Base-by-base conservation (phyloP, 2,113 vertebrate species). In the Seriola rivoliana region DNA sequence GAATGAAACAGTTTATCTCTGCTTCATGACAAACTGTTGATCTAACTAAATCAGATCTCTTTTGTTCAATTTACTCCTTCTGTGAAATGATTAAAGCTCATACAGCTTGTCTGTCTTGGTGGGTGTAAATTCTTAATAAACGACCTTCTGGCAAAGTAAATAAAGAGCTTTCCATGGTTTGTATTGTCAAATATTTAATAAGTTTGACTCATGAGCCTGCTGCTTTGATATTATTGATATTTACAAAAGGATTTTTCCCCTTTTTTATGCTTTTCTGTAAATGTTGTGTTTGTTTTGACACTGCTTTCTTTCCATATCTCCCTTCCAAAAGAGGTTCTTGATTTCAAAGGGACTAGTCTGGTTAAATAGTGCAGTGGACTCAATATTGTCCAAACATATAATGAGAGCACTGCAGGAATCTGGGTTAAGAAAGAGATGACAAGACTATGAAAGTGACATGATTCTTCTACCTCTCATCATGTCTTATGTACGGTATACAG, bases 311-410 rank as follows among this genome's bases (percentile, higher is more conserved):
- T 44, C 17, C 32, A 52, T 8, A 44, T 12, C 29, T 29, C 7
- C 23, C 11, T n/a, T 58, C 11, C 2, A 65, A 29, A 72, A 70
- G 38, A 48, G 1, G 0, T 67, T 85, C 14, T 57, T 58, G 1
- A 29, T 52, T 50, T 40, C 60, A 63, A 44, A 38, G 7, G 19
- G 10, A 57, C 17, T 10, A 32, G 32, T 66, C 17, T 48, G 17
- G 48, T 70, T 73, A 74, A 74, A 74, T 64, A 70, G n/a, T 68
- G 82, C 66, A 68, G 59, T 88, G 86, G 86, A 81, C 77, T 81
- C 58, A 71, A 65, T 84, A 70, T 64, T 74, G 55, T 71, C 66
- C 75, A 81, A 42, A 84, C 54, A 52, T n/a, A 63, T 81, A 85
- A 82, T 71, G 64, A 71, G 80, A 85, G 67, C 80, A 79, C 32